These are phyloP conservation scores for Lontra canadensis DNA, from an alignment of 2,113 vertebrate genomes.

Conservation along the genomic window DNA sequence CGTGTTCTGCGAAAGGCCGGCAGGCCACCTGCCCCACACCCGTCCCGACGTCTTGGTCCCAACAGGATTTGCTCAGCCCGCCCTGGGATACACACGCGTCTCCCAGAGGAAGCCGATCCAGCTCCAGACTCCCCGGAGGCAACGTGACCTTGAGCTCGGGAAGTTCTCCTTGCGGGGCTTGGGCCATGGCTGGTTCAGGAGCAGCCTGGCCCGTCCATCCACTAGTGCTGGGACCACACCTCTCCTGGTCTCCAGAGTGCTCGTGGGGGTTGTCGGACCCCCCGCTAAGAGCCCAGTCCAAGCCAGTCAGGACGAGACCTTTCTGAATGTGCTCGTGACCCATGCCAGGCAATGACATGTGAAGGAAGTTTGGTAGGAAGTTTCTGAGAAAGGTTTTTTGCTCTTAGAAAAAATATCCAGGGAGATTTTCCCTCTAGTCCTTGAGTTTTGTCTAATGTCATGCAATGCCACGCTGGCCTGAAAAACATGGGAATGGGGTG, in stretches of 20 bases:
- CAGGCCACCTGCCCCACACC: rapidly evolving
- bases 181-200: rapidly evolving
- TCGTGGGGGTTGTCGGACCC: neutral
- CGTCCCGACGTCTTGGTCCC: rapidly evolving
- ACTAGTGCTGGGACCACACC: too few species aligned
- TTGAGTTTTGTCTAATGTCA: neutral
- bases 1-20: rapidly evolving
- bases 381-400: neutral
- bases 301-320: rapidly evolving
- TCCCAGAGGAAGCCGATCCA: neutral
- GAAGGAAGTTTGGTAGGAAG: neutral
- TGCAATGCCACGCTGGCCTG: neutral
- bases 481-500: rapidly evolving
- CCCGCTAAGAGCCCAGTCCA: neutral
- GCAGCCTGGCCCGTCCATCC: rapidly evolving
- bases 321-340: neutral
- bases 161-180: rapidly evolving
- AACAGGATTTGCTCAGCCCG: too few species aligned
- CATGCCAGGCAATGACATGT: neutral
- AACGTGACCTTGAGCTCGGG: rapidly evolving
- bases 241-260: neutral
- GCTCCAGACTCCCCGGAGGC: neutral
- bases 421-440: too few species aligned
- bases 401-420: neutral
- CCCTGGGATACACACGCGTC: rapidly evolving